These are phyloP conservation scores for Drosophila athabasca DNA, from an alignment of 1,140 invertebrate species.

Conservation along the genomic window DNA sequence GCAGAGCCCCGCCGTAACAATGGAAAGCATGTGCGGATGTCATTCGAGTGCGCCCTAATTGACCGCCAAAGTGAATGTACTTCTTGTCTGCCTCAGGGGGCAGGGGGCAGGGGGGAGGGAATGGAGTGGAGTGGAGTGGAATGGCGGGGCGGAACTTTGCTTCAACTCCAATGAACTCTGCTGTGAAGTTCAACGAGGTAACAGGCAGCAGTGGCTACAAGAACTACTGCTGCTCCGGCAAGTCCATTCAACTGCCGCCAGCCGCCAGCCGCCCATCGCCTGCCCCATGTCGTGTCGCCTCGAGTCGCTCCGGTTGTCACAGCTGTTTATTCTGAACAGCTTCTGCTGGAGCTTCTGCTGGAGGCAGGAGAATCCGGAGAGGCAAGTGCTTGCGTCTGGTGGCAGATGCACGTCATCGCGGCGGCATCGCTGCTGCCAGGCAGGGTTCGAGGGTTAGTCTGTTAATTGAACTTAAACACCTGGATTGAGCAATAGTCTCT, in stretches of 20 bases:
- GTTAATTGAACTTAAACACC: too few species aligned
- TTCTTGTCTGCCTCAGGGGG: background rate
- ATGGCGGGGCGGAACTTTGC: background rate
- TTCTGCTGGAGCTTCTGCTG: constrained; percentile 26
- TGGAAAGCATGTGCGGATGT: constrained; percentile 50
- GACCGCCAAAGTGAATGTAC: constrained; percentile 56
- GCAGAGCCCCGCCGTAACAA: constrained; percentile 12
- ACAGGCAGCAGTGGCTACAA: constrained; percentile 13
- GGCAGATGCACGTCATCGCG: background rate
- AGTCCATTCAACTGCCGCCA: constrained; percentile 68
- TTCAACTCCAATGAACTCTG: constrained; percentile 65
- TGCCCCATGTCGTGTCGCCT: constrained; percentile 19
- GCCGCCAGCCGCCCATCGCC: background rate
- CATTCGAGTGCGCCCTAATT: constrained; percentile 59
- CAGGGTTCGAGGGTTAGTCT: too few species aligned
- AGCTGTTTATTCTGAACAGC: constrained; percentile 51
- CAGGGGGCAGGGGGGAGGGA: too few species aligned
- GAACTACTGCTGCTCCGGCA: constrained; percentile 24
- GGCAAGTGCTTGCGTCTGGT: constrained; percentile 49
- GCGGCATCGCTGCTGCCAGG: too few species aligned
- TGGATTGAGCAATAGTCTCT: too few species aligned
- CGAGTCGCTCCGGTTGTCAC: constrained; percentile 55
- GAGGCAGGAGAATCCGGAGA: too few species aligned
- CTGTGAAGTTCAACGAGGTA: constrained; percentile 69
- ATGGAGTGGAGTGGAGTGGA: too few species aligned